Evolutionary conservation across 2,113 vertebrate species (phyloP).

Genomic region (Bucco capensis): DNA sequence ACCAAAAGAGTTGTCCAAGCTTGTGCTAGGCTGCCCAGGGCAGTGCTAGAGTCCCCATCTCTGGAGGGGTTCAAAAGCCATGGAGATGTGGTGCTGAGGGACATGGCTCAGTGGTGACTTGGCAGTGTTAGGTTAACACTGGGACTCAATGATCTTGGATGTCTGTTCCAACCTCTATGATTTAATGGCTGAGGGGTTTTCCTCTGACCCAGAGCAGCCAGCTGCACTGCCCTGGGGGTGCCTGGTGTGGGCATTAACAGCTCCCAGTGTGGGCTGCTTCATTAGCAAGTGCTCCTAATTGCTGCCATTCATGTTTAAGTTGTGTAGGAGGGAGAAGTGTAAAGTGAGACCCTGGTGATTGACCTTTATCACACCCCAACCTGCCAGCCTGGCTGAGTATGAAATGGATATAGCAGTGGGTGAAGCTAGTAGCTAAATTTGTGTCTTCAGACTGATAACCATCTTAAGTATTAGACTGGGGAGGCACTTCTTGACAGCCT

Average conservation of each 20-base stretch:
- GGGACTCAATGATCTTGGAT: too few species aligned
- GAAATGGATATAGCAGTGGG: constrained; percentile 70
- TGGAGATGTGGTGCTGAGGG: not conserved
- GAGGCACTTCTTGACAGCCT: constrained; percentile 53
- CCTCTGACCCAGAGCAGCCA: rapidly evolving
- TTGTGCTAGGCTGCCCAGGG: too few species aligned
- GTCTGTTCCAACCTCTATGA: not conserved
- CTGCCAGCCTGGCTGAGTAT: constrained; percentile 61
- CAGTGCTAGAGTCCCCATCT: not conserved
- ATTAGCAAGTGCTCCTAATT: not conserved
- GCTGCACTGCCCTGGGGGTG: rapidly evolving
- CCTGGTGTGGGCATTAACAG: not conserved
- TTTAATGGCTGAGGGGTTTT: not conserved
- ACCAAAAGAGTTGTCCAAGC: too few species aligned
- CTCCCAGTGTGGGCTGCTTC: rapidly evolving
- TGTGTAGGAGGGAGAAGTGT: not conserved
- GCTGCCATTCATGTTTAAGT: rapidly evolving
- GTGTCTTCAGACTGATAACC: constrained; percentile 70
- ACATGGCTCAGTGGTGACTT: not conserved
- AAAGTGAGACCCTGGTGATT: not conserved
- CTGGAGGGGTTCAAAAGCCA: not conserved
- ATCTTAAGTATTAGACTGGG: constrained; percentile 72
- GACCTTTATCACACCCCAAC: constrained; percentile 48
- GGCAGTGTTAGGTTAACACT: not conserved
- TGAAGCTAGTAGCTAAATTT: constrained; percentile 83